Evolutionary conservation across 1,140 invertebrate genomes (phyloP).

Genomic region (Meteorus sp.): DNA sequence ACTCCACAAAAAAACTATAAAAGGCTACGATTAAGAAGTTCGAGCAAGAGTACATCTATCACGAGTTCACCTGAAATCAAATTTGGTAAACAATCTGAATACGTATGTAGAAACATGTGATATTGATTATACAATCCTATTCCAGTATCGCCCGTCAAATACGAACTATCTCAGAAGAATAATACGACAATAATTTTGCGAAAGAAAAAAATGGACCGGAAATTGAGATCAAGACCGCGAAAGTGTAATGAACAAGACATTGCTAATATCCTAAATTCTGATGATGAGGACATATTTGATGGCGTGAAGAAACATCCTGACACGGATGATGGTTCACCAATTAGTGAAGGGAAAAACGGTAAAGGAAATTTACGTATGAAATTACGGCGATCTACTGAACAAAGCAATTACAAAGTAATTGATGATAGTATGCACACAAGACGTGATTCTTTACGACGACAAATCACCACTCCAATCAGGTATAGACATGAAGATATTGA

Average conservation of each 20-base stretch:
- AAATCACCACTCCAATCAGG: background rate
- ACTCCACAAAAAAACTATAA: background rate
- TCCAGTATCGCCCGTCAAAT: background rate
- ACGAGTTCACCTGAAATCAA: background rate
- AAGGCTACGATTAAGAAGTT: background rate
- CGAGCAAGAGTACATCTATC: no score
- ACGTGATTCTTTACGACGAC: slow-evolving; percentile 8
- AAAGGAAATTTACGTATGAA: slow-evolving; percentile 30
- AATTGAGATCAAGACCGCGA: background rate
- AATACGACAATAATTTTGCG: background rate
- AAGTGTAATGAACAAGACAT: background rate
- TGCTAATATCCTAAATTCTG: background rate
- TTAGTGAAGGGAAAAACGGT: background rate
- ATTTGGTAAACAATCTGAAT: background rate
- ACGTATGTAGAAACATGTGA: background rate
- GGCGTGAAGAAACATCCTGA: background rate
- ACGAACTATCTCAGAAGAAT: background rate
- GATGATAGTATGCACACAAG: background rate
- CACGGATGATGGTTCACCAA: background rate
- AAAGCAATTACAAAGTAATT: slow-evolving; percentile 38
- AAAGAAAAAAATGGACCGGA: background rate
- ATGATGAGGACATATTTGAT: background rate
- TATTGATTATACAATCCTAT: background rate
- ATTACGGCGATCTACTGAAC: slow-evolving; percentile 37
- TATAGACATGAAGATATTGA: no score